These are phyloP conservation scores for Salvelinus namaycush DNA, from an alignment of 2,113 vertebrate species.

Conservation along the genomic window DNA sequence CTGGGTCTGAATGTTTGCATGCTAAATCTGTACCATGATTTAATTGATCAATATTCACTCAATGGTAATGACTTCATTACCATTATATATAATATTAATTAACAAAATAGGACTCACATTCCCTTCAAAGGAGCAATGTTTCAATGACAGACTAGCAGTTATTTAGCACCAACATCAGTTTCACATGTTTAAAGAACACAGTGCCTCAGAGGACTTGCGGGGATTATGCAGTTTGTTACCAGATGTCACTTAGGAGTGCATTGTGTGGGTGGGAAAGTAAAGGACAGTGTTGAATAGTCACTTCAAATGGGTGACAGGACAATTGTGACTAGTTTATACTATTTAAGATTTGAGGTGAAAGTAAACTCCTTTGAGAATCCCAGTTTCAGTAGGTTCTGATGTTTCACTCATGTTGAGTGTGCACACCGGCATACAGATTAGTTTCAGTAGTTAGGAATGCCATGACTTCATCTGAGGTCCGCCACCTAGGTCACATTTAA, in stretches of 20 bases:
- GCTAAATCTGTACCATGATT: not conserved
- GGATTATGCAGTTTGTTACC: not conserved
- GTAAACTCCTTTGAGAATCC: not conserved
- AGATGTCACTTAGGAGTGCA: not conserved
- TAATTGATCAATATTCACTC: not conserved
- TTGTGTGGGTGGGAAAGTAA: too few species aligned
- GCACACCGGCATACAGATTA: not conserved
- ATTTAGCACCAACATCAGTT: not conserved
- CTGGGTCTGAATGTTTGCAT: not conserved
- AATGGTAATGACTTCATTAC: not conserved
- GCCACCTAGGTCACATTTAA: not conserved
- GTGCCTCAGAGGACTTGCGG: not conserved
- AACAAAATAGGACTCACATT: not conserved
- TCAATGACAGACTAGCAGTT: not conserved
- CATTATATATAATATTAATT: not conserved
- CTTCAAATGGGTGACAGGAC: too few species aligned
- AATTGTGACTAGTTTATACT: too few species aligned
- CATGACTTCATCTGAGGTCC: not conserved
- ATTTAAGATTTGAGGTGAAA: not conserved
- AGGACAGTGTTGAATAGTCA: too few species aligned
- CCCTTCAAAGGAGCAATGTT: constrained; percentile 12
- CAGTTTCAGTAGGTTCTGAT: not conserved
- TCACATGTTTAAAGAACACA: not conserved
- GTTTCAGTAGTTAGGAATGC: not conserved
- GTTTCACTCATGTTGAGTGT: not conserved